Conservation (phyloP, 2,113 vertebrate species). For the Oenanthe melanoleuca region DNA sequence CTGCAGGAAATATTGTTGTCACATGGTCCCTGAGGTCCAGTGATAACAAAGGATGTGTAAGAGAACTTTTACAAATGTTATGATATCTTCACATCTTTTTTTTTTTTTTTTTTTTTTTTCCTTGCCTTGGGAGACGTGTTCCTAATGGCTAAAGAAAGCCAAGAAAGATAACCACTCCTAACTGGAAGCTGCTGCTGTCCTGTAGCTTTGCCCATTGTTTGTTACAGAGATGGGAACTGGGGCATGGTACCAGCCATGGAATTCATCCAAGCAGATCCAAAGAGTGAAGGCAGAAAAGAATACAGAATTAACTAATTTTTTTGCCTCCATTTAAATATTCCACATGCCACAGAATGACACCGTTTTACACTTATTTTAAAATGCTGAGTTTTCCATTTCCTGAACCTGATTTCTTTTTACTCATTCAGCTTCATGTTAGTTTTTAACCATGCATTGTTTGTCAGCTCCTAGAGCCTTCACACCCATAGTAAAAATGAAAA, state of each 20-base stretch:
- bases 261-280: background rate
- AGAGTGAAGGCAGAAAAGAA: background rate
- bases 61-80: background rate
- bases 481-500: background rate
- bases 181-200: background rate
- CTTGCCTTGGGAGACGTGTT: background rate
- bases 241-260: background rate
- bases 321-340: background rate
- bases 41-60: background rate
- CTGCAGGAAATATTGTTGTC: background rate
- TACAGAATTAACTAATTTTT: background rate
- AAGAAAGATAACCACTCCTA: background rate
- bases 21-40: background rate
- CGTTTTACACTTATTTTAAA: background rate
- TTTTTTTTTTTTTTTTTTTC: background rate
- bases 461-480: background rate
- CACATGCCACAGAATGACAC: background rate
- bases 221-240: background rate
- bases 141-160: background rate
- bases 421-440: background rate
- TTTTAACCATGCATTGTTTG: background rate
- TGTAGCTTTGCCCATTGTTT: background rate
- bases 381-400: background rate
- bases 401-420: background rate
- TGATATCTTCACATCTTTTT: background rate